phyloP scores from a whole-genome alignment of 2,797 vertebrate species.

The Chaetodon trifasciatus region DNA sequence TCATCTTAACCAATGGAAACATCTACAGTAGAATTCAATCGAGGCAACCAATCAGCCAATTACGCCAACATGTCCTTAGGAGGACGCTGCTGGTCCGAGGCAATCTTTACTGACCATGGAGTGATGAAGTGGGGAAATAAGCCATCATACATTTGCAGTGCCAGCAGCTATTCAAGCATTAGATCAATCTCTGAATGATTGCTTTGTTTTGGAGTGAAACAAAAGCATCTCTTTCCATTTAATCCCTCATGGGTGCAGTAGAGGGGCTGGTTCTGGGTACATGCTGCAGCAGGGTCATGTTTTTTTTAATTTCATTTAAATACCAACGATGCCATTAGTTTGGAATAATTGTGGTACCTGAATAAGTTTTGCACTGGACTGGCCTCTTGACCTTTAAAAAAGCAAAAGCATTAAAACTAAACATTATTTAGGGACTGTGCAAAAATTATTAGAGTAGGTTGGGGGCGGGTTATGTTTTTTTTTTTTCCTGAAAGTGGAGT shows the following conservation, averaged over 20 bases:
- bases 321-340: conserved; percentile 15
- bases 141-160: conserved; percentile 66
- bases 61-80: conserved; percentile 44
- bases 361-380: background rate
- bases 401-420: background rate
- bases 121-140: conserved; percentile 71
- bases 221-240: conserved; percentile 53
- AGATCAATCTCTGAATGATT: conserved; percentile 79
- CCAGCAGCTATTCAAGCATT: conserved; percentile 71
- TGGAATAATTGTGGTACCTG: conserved; percentile 13
- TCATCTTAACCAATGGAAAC: conserved; percentile 61
- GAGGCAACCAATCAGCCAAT: conserved; percentile 68
- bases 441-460: background rate
- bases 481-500: background rate
- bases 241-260: conserved; percentile 36
- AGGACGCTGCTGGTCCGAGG: conserved; percentile 56
- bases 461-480: background rate
- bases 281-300: conserved; percentile 5
- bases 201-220: conserved; percentile 70
- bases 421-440: background rate
- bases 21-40: conserved; percentile 44
- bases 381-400: background rate
- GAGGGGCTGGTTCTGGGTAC: conserved; percentile 5
- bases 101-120: conserved; percentile 57
- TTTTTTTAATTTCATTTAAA: conserved; percentile 25